Conservation (phyloP, 1,140 invertebrate species). For the Lepidurus arcticus region DNA sequence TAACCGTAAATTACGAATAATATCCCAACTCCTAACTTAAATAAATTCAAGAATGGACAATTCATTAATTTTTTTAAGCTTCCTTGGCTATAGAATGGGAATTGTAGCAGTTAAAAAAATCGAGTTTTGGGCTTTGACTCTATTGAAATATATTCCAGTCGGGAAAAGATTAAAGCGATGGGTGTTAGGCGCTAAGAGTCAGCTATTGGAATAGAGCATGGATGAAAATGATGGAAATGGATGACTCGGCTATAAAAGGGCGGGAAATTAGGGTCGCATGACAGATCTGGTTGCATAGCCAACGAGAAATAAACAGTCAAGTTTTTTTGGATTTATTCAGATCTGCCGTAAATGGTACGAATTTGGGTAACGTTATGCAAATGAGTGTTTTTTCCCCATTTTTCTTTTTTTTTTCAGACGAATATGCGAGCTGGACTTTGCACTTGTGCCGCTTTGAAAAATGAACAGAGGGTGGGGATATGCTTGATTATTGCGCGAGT, state of each 20-base stretch:
- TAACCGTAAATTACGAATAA: too few species aligned
- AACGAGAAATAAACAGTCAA: not conserved
- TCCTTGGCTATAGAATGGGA: too few species aligned
- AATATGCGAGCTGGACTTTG: not conserved
- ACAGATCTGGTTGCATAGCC: not conserved
- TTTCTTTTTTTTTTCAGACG: not conserved
- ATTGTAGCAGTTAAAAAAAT: too few species aligned
- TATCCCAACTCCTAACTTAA: too few species aligned
- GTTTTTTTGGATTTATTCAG: not conserved
- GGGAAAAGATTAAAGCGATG: too few species aligned
- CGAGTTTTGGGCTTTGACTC: too few species aligned
- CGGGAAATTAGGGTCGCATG: not conserved
- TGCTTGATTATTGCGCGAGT: not conserved
- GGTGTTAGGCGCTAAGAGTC: too few species aligned
- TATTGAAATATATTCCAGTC: too few species aligned
- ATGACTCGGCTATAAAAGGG: not conserved
- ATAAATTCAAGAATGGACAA: too few species aligned
- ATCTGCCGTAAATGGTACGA: not conserved
- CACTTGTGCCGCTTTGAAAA: not conserved
- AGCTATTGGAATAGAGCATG: too few species aligned
- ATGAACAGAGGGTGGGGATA: slow-evolving; percentile 4
- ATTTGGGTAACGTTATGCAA: slow-evolving; percentile 4
- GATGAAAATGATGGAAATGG: not conserved
- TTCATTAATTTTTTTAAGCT: too few species aligned
- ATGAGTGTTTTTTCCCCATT: not conserved